Evolutionary conservation across 2,113 vertebrate genomes (phyloP).

Genomic region (Anhinga anhinga): DNA sequence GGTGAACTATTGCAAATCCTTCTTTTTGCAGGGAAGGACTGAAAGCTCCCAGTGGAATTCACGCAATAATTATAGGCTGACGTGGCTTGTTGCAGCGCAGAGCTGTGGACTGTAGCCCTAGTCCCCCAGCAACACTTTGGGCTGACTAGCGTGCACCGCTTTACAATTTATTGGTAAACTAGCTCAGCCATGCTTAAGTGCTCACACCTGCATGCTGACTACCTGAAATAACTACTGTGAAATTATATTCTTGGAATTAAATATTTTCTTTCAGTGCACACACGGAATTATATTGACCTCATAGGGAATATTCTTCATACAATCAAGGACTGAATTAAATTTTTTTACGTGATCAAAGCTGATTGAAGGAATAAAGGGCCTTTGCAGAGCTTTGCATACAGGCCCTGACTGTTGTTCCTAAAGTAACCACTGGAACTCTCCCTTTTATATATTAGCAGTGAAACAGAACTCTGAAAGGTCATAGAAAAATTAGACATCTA

Average conservation of each 20-base stretch:
- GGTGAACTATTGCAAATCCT: neutral
- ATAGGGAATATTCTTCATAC: neutral
- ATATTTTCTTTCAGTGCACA: neutral
- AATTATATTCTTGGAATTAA: neutral
- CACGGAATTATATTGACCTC: neutral
- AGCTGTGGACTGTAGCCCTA: neutral
- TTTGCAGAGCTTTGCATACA: neutral
- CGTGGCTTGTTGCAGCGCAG: neutral
- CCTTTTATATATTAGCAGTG: neutral
- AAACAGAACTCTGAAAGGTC: neutral
- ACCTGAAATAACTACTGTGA: slow-evolving; percentile 16
- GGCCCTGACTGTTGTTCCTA: neutral
- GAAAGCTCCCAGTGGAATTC: neutral
- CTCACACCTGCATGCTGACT: neutral
- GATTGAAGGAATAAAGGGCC: slow-evolving; percentile 9
- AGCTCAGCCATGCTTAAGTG: neutral
- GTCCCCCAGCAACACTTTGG: neutral
- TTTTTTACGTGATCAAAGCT: neutral
- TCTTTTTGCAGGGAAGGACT: neutral
- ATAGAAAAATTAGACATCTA: neutral
- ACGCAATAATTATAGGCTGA: neutral
- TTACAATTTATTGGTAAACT: neutral
- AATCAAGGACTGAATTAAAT: neutral
- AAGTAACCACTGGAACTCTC: slow-evolving; percentile 8
- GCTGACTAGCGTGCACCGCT: neutral